Conservation (phyloP, 2,888 invertebrate species). For the Gastracanthus pulcherrimus region DNA sequence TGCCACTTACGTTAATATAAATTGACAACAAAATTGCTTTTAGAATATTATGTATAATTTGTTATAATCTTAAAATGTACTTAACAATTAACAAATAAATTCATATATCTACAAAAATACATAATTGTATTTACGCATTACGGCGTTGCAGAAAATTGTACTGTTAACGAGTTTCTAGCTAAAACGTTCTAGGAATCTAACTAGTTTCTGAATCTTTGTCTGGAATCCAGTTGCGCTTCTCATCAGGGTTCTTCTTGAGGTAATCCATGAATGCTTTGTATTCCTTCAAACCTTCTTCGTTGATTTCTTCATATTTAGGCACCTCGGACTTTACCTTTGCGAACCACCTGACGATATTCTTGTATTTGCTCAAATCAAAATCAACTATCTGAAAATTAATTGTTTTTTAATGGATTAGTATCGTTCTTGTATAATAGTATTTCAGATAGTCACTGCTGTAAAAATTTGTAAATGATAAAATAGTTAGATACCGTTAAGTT, state of each 20-base stretch:
- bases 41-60: too few species aligned
- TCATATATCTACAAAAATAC: too few species aligned
- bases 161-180: neutral
- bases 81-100: too few species aligned
- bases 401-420: neutral
- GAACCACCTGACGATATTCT: conserved; percentile 81
- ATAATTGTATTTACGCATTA: too few species aligned
- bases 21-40: too few species aligned
- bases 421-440: neutral
- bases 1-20: too few species aligned
- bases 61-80: too few species aligned
- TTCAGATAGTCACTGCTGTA: neutral
- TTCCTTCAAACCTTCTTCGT: conserved; percentile 65
- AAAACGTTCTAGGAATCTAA: too few species aligned
- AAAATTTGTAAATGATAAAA: neutral
- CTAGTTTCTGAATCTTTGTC: too few species aligned
- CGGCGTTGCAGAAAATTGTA: too few species aligned
- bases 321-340: conserved; percentile 80
- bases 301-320: conserved; percentile 79
- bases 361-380: conserved; percentile 6
- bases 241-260: too few species aligned
- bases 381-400: conserved; percentile 29
- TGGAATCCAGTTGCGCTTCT: too few species aligned
- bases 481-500: conserved; percentile 81
- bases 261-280: conserved; percentile 66